Conservation (phyloP, 2,888 invertebrate genomes). For the Phytoseiulus persimilis region DNA sequence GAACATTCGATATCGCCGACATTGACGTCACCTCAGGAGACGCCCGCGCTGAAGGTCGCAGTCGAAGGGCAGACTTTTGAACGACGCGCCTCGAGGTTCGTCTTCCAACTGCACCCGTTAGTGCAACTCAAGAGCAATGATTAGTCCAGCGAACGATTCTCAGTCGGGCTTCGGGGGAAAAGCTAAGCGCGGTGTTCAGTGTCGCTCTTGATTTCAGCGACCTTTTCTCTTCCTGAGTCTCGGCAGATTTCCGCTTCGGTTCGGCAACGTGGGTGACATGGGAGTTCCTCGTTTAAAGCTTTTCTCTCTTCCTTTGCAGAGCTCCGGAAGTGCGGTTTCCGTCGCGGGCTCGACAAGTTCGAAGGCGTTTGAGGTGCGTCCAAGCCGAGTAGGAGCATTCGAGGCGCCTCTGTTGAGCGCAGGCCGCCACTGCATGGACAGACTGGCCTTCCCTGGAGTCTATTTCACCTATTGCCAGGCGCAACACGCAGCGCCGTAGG, state of each 20-base stretch:
- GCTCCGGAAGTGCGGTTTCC: constrained; percentile 24
- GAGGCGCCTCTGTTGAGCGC: background rate
- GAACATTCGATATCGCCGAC: background rate
- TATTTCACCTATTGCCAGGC: constrained; percentile 33
- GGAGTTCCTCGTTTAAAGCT: background rate
- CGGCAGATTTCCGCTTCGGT: no score
- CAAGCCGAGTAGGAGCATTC: background rate
- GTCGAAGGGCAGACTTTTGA: background rate
- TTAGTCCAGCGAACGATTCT: background rate
- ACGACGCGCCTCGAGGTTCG: background rate
- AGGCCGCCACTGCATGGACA: background rate
- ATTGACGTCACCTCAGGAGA: background rate
- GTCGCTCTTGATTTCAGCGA: no score
- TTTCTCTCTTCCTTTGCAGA: background rate
- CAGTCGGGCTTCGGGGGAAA: background rate
- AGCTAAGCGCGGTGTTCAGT: no score
- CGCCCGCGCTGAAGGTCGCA: background rate
- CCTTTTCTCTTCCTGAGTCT: no score
- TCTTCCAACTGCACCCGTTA: background rate
- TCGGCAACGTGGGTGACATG: no score
- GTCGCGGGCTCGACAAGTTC: background rate
- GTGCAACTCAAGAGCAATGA: background rate
- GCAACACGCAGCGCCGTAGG: constrained; percentile 37
- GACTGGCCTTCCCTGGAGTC: background rate
- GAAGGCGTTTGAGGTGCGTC: background rate